These are phyloP conservation scores for Onchidella celtica DNA, from an alignment of 2,888 invertebrate species.

Conservation along the genomic window DNA sequence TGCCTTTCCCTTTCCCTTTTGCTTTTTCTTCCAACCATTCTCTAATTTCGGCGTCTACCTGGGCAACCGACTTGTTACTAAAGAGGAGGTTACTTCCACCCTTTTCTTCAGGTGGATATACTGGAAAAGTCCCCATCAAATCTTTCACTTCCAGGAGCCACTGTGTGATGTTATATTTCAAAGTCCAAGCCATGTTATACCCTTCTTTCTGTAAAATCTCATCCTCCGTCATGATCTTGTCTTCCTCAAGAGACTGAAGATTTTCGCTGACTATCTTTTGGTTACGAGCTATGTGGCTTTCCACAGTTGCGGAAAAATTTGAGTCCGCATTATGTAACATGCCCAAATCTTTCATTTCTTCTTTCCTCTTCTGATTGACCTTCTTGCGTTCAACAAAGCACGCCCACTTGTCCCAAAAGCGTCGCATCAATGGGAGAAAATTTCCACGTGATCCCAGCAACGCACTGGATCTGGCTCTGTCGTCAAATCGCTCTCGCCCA, in stretches of 20 bases:
- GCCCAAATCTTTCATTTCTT: constrained; percentile 25
- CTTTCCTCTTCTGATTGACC: neutral
- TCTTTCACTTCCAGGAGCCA: constrained; percentile 37
- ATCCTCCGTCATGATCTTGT: neutral
- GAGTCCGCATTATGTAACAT: neutral
- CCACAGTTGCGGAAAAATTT: neutral
- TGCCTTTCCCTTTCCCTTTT: constrained; percentile 83
- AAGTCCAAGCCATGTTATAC: constrained; percentile 12
- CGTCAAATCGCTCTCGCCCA: neutral
- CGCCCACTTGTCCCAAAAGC: neutral
- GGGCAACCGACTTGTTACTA: constrained; percentile 15
- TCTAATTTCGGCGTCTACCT: constrained; percentile 22
- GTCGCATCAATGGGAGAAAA: neutral
- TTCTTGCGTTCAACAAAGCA: neutral
- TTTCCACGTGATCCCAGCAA: neutral
- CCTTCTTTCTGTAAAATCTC: constrained; percentile 12
- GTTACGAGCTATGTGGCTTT: constrained; percentile 11
- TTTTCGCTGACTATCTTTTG: constrained; percentile 10
- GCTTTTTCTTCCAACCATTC: constrained; percentile 69
- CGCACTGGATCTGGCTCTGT: neutral
- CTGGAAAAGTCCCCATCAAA: constrained; percentile 34
- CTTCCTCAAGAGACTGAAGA: neutral
- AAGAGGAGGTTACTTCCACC: constrained; percentile 39
- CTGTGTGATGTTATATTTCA: constrained; percentile 42
- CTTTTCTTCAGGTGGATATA: constrained; percentile 33